Evolutionary conservation across 2,113 vertebrate genomes (phyloP).

Genomic region (Taurulus bubalis): DNA sequence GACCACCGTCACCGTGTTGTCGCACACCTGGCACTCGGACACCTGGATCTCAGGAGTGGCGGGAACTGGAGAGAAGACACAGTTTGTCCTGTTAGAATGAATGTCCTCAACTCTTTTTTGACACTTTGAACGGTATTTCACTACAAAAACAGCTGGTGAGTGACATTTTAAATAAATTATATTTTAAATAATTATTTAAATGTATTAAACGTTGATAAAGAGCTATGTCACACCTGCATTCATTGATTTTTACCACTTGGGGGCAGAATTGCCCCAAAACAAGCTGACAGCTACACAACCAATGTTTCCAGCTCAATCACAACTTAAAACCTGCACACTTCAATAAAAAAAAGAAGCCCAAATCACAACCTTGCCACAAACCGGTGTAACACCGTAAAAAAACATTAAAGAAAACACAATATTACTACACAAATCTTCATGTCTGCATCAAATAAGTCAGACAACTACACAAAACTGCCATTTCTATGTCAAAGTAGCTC

Average conservation of each 20-base stretch:
- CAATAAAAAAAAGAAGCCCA: background rate
- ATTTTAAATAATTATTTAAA: background rate
- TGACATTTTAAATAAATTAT: background rate
- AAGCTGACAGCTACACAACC: background rate
- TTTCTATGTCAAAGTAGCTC: no score
- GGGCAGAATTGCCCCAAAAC: conserved; percentile 25
- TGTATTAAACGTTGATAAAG: no score
- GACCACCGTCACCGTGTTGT: conserved; percentile 90
- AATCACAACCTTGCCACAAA: background rate
- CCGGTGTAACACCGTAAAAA: background rate
- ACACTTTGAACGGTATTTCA: background rate
- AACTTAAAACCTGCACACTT: background rate
- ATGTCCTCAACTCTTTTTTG: background rate
- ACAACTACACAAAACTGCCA: no score
- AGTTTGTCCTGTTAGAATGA: background rate
- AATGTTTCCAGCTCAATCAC: no score
- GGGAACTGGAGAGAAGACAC: conserved; percentile 82
- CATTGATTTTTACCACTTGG: conserved; percentile 1
- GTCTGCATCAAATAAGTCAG: background rate
- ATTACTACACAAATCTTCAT: background rate
- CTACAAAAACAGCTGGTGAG: background rate
- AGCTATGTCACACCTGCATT: background rate
- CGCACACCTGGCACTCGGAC: conserved; percentile 91
- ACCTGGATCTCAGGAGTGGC: conserved; percentile 91
- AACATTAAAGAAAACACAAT: background rate